Conservation (phyloP, 2,113 vertebrate species). For the Danionella cerebrum region DNA sequence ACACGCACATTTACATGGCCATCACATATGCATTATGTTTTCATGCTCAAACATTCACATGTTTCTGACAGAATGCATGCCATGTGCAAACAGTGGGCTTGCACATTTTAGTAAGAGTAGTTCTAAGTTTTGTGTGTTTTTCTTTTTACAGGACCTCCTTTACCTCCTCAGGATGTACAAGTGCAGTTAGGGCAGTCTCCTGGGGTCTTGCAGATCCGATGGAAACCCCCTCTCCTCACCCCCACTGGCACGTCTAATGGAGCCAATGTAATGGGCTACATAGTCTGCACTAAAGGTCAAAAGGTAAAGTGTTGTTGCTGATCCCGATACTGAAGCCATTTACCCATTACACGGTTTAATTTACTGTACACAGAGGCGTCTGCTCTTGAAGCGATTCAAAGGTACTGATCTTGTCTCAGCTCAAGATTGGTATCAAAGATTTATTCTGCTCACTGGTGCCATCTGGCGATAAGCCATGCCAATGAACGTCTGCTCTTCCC, state of each 20-base stretch:
- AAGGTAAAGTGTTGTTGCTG: slow-evolving; percentile 63
- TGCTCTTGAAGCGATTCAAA: background rate
- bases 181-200: slow-evolving; percentile 74
- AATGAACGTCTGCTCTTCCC: background rate
- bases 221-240: slow-evolving; percentile 81
- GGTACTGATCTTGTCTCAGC: background rate
- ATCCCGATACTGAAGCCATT: background rate
- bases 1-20: background rate
- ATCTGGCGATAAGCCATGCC: slow-evolving; percentile 48
- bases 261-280: slow-evolving; percentile 85
- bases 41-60: background rate
- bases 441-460: slow-evolving; percentile 41
- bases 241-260: slow-evolving; percentile 86
- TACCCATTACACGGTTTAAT: background rate
- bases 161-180: slow-evolving; percentile 81
- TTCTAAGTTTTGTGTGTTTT: background rate
- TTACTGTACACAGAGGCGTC: background rate
- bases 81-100: background rate
- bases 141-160: slow-evolving; percentile 75
- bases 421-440: background rate
- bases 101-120: background rate
- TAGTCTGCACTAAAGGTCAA: slow-evolving; percentile 87
- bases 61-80: background rate
- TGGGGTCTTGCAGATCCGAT: slow-evolving; percentile 77
- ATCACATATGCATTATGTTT: background rate